A percentile compares a stretch with the other conserved stretches of the same genome.
Conservation (phyloP, 2,888 invertebrate species). For the Hyles lineata region DNA sequence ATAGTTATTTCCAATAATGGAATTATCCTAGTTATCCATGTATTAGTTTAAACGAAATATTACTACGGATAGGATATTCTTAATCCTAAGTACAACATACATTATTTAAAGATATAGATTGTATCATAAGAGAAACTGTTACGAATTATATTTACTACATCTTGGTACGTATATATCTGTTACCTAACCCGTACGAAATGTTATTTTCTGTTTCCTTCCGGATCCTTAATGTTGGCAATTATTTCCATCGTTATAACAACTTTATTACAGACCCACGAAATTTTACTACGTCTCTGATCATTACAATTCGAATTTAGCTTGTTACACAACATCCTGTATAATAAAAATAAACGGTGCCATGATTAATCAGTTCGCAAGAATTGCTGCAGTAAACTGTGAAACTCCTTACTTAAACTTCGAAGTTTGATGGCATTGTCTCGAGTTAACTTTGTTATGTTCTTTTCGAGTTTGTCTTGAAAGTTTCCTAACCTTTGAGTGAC, state of each 20-base stretch:
- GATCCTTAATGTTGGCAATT: constrained; percentile 10
- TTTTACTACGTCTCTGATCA: constrained; percentile 19
- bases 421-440: constrained; percentile 36
- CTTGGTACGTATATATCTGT: not conserved
- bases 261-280: constrained; percentile 11
- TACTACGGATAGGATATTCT: no score
- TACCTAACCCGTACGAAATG: not conserved
- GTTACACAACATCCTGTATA: not conserved
- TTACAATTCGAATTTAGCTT: constrained; percentile 27
- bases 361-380: constrained; percentile 14
- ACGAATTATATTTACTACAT: not conserved
- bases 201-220: not conserved
- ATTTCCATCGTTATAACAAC: constrained; percentile 30
- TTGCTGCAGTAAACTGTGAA: constrained; percentile 1
- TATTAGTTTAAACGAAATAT: no score
- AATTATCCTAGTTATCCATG: no score
- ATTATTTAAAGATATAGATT: not conserved
- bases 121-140: not conserved
- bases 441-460: constrained; percentile 35
- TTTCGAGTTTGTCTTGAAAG: constrained; percentile 29
- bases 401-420: constrained; percentile 33
- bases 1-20: no score
- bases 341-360: not conserved
- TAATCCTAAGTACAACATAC: not conserved
- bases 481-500: constrained; percentile 25